Base-by-base conservation (phyloP, 2,113 vertebrate genomes). In the Rhinopomastus cyanomelas region DNA sequence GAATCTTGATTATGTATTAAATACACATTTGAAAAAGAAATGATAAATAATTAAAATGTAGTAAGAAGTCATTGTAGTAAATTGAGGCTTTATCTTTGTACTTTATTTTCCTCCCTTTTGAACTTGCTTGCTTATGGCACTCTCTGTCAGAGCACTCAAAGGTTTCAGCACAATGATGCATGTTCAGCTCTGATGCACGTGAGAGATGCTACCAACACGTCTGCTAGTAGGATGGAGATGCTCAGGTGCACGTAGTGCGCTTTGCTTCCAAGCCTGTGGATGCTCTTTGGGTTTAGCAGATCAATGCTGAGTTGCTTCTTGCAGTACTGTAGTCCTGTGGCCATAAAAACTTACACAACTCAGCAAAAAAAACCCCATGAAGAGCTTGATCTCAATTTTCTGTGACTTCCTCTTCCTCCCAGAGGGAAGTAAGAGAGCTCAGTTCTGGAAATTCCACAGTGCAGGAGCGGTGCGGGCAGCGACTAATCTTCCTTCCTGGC, bases 401-500 rank as follows among this genome's bases (percentile, higher is more conserved):
- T 57, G 66, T 91, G 91, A 64, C 81, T 94, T 84, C 46, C 80
- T 72, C 60, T 67, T 34, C 20, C 67, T 90, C 25, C 66, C 83
- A 81, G 89, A 65, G 91, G 91, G 85, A 71, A 75, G 52, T 51
- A 59, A 48, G 75, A 66, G 57, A 81, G 67, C 61, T 80, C 49
- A 37, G n/a, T 80, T 81, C 61, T 96, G 34, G 68, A 86, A 88
- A 59, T 94, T 78, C 84, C 88, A 68, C 86, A 55, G 90, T 10
- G 22, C 22, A 66, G 79, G 89, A 96, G 78, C 3, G 0, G 57
- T 86, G 21, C 42, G 72, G 61, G 73, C 88, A 89, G 49, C 57
- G 20, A 26, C 83, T 93, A 82, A 87, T 96, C 95, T 84, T 90
- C 44, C 92, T 89, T 95, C 69, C 81, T 94, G 81, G 34, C 74